Base-by-base conservation (phyloP, 2,797 vertebrate genomes). In the Gobionotothen gibberifrons region DNA sequence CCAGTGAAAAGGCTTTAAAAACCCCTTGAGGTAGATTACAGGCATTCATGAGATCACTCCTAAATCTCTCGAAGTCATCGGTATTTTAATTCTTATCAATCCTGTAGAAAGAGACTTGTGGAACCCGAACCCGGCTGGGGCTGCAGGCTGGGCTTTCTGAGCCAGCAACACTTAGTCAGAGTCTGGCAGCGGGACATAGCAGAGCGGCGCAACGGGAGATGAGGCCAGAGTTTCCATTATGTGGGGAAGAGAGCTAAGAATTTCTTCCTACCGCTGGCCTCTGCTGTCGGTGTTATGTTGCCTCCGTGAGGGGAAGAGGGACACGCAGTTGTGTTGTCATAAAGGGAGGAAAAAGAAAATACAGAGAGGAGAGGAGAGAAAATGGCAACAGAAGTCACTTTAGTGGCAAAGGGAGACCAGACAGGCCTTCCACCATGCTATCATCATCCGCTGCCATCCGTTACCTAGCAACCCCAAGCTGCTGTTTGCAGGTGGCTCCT, bases 171-270 rank as follows among this genome's bases (percentile, higher is more conserved):
- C 90, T 91, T 92, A 90, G 90, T 91, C 85, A 89, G 86, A 91
- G 85, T 90, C 89, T 92, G 92, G 91, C 90, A 90, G 82, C 66
- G 26, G 79, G 83, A 89, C 17, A 55, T 48, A 73, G 85, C 82
- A 42, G 89, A 81, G 85, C 69, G 63, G 74, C 61, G 68, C 87
- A 81, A 58, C 39, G 74, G 87, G 85, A 83, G 82, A 90, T 90
- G 91, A 91, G 87, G 86, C 90, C 91, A 90, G 84, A 89, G 86
- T 92, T 92, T 92, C 91, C 92, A 92, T 92, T 89, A 89, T 87
- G 89, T 73, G 87, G 87, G 73, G 80, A 83, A 79, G 73, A 71
- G 81, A 90, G 77, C 85, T 57, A 66, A 84, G 72, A 88, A 82
- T 77, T 85, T 87, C 83, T 85, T 90, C 82, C 89, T 86, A 73